phyloP scores from a whole-genome alignment of 2,888 invertebrate genomes.

The Pimpla rufipes region DNA sequence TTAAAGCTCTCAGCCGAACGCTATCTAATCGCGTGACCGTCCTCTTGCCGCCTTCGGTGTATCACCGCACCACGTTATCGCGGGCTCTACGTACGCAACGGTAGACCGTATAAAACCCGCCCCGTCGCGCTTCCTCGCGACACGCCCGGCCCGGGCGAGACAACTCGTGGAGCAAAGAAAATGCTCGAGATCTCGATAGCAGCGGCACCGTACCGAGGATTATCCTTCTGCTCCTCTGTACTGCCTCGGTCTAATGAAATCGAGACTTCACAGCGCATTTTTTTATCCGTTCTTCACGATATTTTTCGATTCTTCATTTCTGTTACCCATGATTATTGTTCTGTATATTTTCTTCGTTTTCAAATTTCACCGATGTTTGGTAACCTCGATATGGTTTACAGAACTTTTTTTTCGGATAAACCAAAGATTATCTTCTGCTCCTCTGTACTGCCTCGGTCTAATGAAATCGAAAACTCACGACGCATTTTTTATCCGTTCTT shows the following conservation, averaged over 20 bases:
- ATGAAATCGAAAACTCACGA: background rate
- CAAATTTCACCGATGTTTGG: too few species aligned
- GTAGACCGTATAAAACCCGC: background rate
- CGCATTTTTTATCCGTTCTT: background rate
- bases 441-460: background rate
- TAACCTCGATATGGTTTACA: too few species aligned
- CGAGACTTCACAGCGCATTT: background rate
- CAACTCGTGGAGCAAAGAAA: conserved; percentile 16
- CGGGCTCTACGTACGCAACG: background rate
- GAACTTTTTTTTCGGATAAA: too few species aligned
- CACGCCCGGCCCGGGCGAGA: background rate
- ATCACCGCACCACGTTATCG: conserved; percentile 11
- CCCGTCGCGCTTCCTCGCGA: background rate
- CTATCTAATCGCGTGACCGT: conserved; percentile 28
- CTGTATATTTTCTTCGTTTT: too few species aligned
- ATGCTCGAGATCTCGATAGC: conserved; percentile 4
- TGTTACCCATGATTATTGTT: too few species aligned
- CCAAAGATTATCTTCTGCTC: background rate
- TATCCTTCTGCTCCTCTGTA: background rate
- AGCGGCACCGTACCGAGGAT: background rate
- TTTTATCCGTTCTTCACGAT: too few species aligned
- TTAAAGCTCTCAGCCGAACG: background rate
- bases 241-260: background rate
- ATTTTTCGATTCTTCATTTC: too few species aligned
- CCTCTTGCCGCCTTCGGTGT: conserved; percentile 9